Base-by-base conservation (phyloP, 2,113 vertebrate genomes). In the Dromaius novaehollandiae region DNA sequence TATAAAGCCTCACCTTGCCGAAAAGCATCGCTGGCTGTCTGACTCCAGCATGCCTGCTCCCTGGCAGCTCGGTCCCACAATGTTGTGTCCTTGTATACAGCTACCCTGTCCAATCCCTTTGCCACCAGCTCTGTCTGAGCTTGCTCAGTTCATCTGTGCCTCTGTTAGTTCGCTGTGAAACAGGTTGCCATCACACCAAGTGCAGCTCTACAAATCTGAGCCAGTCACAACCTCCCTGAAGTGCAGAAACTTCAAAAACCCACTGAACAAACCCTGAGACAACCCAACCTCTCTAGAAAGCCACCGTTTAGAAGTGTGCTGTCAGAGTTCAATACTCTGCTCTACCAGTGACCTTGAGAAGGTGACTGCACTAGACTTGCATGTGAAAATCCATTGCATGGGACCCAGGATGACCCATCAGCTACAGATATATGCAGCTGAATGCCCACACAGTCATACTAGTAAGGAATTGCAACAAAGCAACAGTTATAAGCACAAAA, bases 21-120 rank as follows among this genome's bases (percentile, higher is more conserved):
- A 65, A 34, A 65, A 65, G 13, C 19, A 36, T 11, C 4, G 5
- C 19, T 55, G 22, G 7, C n/a, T 38, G 6, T 38, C 50, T 42
- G 56, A 22, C 22, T 24, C 36, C 5, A 17, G 16, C 3, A 16
- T 36, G 32, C 20, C 44, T 38, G 18, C 34, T 60, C 19, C 28
- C 24, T 26, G 15, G 13, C 14, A 34, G 11, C 21, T 70, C 11
- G 20, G 6, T 53, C 65, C 20, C 13, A 7, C 0, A 2, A 11
- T 1, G 1, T 56, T 44, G 63, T 40, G n/a, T 16, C 18, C 10
- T 13, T 14, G 28, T 7, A 9, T 1, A 0, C 16, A 13, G 11
- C 21, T 20, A 14, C 13, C 10, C 38, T 2, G 1, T n/a, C 30
- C 3, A 1, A 44, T 42, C 1, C 0, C 28, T 66, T 28, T 53